A percentile compares a stretch with the other conserved stretches of the same genome.
Conservation (phyloP, 2,888 invertebrate species). For the Cephus pulcher region DNA sequence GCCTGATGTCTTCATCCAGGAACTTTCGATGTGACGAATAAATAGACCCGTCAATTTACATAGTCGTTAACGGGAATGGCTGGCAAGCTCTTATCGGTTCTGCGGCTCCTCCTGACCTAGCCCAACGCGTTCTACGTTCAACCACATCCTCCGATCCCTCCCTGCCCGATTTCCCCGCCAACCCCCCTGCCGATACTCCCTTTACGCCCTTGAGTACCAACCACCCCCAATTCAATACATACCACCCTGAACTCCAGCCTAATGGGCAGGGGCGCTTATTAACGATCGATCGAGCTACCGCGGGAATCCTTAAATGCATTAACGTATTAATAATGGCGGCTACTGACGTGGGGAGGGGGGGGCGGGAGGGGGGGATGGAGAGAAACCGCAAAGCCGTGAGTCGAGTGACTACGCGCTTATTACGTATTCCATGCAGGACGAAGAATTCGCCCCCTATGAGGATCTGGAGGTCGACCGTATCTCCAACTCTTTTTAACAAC, state of each 20-base stretch:
- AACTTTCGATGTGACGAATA: constrained; percentile 54
- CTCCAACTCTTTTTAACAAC: neutral
- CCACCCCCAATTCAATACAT: constrained; percentile 24
- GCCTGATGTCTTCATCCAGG: constrained; percentile 52
- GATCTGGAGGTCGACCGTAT: neutral
- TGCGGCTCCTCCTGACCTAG: constrained; percentile 51
- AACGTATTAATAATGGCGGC: constrained; percentile 28
- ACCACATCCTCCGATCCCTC: neutral
- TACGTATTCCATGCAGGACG: neutral
- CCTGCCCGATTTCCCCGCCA: neutral
- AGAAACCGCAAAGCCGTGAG: neutral
- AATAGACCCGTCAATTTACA: constrained; percentile 63
- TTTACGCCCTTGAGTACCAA: constrained; percentile 22
- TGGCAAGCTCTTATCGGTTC: constrained; percentile 60
- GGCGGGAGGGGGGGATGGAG: too few species aligned
- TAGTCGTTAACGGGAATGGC: constrained; percentile 58
- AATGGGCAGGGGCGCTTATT: constrained; percentile 35
- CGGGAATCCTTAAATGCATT: constrained; percentile 31
- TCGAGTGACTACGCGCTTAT: neutral
- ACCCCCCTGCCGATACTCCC: neutral
- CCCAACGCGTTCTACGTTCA: constrained; percentile 47
- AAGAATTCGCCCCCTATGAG: neutral
- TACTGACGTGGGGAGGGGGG: neutral
- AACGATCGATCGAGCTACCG: constrained; percentile 48
- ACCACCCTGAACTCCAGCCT: constrained; percentile 31